Conservation (phyloP, 2,888 invertebrate species). For the Nysson spinosus region DNA sequence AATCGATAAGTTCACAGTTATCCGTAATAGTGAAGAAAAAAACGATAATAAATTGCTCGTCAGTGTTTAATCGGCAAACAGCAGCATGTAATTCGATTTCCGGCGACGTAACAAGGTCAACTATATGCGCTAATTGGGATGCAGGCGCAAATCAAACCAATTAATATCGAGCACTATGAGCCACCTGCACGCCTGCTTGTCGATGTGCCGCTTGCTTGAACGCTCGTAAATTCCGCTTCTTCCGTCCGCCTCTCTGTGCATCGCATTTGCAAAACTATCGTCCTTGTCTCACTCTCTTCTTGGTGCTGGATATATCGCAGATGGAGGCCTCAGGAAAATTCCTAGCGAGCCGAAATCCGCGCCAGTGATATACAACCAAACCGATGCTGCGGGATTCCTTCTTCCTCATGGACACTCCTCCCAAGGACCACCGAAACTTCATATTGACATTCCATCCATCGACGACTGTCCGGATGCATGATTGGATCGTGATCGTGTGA, state of each 20-base stretch:
- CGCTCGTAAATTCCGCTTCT: no score
- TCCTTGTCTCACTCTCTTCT: constrained; percentile 59
- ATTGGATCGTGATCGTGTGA: constrained; percentile 1
- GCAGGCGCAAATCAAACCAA: constrained; percentile 50
- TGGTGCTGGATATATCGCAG: constrained; percentile 70
- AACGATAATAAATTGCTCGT: constrained; percentile 13
- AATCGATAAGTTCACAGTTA: no score
- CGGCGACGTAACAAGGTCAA: constrained; percentile 42
- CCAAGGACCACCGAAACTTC: constrained; percentile 66
- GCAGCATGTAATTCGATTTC: constrained; percentile 22
- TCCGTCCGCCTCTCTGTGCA: constrained; percentile 8
- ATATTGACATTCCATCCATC: constrained; percentile 74
- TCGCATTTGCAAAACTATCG: constrained; percentile 15
- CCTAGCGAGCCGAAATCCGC: constrained; percentile 68
- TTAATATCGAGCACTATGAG: constrained; percentile 27
- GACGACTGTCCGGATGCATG: constrained; percentile 63
- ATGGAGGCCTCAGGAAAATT: constrained; percentile 70
- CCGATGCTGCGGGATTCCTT: constrained; percentile 59
- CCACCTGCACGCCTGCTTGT: no score
- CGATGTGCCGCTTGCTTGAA: no score
- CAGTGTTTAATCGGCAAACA: constrained; percentile 5
- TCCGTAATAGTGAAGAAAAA: constrained; percentile 25
- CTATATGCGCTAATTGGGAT: constrained; percentile 42
- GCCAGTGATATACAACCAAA: constrained; percentile 59
- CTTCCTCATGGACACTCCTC: constrained; percentile 56